A percentile compares a stretch with the other conserved stretches of the same genome.
Evolutionary conservation across 2,797 vertebrate species (phyloP).

Genomic region (Aselliscus stoliczkanus): DNA sequence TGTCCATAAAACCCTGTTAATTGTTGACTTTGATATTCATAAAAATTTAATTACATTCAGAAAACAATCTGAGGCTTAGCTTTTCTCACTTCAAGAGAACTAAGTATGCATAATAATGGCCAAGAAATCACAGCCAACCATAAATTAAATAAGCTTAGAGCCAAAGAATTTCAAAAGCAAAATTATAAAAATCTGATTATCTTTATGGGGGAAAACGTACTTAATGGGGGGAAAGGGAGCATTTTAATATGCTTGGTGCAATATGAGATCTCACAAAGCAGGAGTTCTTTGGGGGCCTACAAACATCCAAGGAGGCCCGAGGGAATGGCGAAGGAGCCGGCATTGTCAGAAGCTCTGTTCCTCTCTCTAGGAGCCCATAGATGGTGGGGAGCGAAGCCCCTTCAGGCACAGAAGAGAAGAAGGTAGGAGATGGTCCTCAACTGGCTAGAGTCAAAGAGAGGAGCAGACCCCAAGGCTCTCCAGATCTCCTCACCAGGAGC

Average conservation of each 20-base stretch:
- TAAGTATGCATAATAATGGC: not conserved
- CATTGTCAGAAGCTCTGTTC: not conserved
- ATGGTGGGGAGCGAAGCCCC: not conserved
- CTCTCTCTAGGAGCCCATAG: not conserved
- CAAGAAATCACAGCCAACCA: not conserved
- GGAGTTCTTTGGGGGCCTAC: not conserved
- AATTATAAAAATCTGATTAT: slow-evolving; percentile 15
- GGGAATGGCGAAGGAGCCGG: not conserved
- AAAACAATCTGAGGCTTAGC: slow-evolving; percentile 31
- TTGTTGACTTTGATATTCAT: slow-evolving; percentile 48
- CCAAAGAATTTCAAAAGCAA: slow-evolving; percentile 19
- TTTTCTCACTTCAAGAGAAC: slow-evolving; percentile 47
- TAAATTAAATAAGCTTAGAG: slow-evolving; percentile 19
- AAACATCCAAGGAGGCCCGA: not conserved
- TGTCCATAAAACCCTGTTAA: slow-evolving; percentile 29
- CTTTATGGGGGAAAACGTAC: not conserved
- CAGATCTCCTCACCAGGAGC: not conserved
- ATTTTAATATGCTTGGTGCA: not conserved
- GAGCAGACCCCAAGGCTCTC: not conserved
- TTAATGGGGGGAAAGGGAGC: not conserved
- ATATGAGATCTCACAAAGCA: not conserved
- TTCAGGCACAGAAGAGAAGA: not conserved
- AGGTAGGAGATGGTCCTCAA: not conserved
- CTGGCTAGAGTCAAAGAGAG: rapidly evolving
- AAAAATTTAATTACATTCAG: slow-evolving; percentile 46